Percentiles rank a stretch among this genome's conserved stretches.
phyloP scores from a whole-genome alignment of 2,797 vertebrate species.

The Sparus aurata region DNA sequence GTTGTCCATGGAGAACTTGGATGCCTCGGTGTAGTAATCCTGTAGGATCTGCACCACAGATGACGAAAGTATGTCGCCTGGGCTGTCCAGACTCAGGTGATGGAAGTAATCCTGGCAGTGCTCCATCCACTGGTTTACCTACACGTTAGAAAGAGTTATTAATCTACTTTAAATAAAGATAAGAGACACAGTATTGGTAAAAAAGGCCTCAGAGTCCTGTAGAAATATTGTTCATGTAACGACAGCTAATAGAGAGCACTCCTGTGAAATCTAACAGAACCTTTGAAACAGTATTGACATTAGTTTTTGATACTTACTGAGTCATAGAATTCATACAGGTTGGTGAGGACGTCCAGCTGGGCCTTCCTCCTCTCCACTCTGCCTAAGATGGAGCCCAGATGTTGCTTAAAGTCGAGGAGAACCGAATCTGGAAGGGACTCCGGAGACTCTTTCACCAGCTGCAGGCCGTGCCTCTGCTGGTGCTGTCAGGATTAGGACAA shows the following conservation, averaged over 20 bases:
- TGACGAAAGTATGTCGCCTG: constrained; percentile 50
- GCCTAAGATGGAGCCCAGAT: constrained; percentile 79
- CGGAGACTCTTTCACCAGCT: constrained; percentile 79
- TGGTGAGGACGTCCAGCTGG: constrained; percentile 83
- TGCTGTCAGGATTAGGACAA: constrained; percentile 68
- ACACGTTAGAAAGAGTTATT: not conserved
- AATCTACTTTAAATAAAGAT: not conserved
- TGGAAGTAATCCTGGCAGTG: constrained; percentile 84
- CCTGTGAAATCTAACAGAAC: not conserved
- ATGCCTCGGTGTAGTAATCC: constrained; percentile 83
- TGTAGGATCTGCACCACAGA: constrained; percentile 78
- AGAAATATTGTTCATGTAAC: not conserved
- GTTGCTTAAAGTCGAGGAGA: constrained; percentile 80
- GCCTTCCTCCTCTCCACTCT: constrained; percentile 78
- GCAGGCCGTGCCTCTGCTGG: constrained; percentile 81
- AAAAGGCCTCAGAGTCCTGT: not conserved
- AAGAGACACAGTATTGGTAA: not conserved
- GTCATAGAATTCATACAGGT: constrained; percentile 88
- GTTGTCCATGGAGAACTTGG: constrained; percentile 86
- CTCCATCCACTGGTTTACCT: constrained; percentile 85
- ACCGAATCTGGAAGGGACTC: constrained; percentile 70
- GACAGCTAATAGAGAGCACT: not conserved
- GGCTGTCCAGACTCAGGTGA: constrained; percentile 72
- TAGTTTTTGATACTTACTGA: constrained; percentile 73
- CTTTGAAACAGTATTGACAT: not conserved